Percentiles rank a stretch among this genome's conserved stretches.
Conservation (phyloP, 2,113 vertebrate genomes). For the Lamprotornis superbus region DNA sequence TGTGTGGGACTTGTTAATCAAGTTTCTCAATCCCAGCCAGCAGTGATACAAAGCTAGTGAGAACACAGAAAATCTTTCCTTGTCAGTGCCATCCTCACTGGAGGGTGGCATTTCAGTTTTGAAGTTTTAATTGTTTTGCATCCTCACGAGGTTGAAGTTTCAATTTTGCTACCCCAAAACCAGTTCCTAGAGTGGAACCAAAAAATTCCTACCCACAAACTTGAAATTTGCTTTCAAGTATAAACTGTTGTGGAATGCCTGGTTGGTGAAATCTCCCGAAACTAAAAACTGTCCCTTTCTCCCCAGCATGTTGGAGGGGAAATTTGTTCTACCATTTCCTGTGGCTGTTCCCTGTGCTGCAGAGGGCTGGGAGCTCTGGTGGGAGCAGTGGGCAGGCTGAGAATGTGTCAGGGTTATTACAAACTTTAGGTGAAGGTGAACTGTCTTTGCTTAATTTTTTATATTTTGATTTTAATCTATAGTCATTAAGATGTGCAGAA, state of each 20-base stretch:
- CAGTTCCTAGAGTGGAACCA: background rate
- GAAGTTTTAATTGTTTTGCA: background rate
- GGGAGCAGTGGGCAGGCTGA: background rate
- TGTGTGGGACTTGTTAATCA: background rate
- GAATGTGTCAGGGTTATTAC: accelerated
- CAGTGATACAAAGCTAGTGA: background rate
- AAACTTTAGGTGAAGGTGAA: background rate
- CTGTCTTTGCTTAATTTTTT: background rate
- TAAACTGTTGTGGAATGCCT: background rate
- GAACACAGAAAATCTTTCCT: background rate
- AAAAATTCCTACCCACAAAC: background rate
- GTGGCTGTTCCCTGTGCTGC: background rate
- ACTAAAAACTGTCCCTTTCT: background rate
- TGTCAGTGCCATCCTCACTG: background rate
- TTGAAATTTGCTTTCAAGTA: background rate
- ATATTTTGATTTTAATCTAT: background rate
- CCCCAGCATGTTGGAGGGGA: background rate
- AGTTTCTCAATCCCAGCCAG: background rate
- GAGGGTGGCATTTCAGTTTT: background rate
- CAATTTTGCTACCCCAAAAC: background rate
- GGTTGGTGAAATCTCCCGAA: background rate
- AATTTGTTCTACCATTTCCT: background rate
- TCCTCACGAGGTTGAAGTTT: background rate
- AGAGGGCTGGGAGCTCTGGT: background rate
- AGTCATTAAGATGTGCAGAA: too few species aligned